phyloP scores from a whole-genome alignment of 2,113 vertebrate species.

The Pseudorhombus dupliciocellatus region DNA sequence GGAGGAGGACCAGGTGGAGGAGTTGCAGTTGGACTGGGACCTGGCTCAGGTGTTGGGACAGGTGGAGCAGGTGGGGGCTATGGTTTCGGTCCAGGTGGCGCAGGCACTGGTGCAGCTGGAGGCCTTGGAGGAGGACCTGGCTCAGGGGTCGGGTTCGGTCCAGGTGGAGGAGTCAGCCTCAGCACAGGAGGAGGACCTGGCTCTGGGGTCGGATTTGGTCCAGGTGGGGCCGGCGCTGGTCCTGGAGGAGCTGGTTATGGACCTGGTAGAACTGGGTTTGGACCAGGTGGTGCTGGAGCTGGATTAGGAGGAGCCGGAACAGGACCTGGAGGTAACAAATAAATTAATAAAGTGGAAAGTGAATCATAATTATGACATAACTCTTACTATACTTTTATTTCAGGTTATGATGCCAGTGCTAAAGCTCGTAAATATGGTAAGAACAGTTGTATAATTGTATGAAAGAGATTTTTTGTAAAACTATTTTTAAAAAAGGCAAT shows the following conservation, averaged over 20 bases:
- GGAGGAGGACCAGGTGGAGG: slow-evolving; percentile 46
- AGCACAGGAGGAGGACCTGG: slow-evolving; percentile 51
- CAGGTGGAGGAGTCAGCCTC: too few species aligned
- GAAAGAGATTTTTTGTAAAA: background rate
- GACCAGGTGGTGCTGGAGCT: slow-evolving; percentile 45
- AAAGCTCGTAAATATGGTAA: slow-evolving; percentile 79
- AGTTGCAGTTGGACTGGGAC: slow-evolving; percentile 20
- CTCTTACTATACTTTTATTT: slow-evolving; percentile 37
- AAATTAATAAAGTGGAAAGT: background rate
- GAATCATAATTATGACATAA: background rate
- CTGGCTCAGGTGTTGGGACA: slow-evolving; percentile 34
- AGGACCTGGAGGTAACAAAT: slow-evolving; percentile 61
- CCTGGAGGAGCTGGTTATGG: slow-evolving; percentile 43
- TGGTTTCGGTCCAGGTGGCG: slow-evolving; percentile 46
- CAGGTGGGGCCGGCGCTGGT: slow-evolving; percentile 23
- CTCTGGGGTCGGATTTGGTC: slow-evolving; percentile 11
- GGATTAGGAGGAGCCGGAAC: slow-evolving; percentile 54
- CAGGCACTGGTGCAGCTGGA: slow-evolving; percentile 42
- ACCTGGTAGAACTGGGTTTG: slow-evolving; percentile 28
- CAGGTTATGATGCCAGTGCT: slow-evolving; percentile 69
- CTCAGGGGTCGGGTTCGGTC: slow-evolving; percentile 46
- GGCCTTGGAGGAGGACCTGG: slow-evolving; percentile 50
- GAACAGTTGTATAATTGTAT: background rate
- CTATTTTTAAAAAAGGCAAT: background rate
- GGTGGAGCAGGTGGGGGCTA: slow-evolving; percentile 24